A percentile compares a stretch with the other conserved stretches of the same genome.
These are phyloP conservation scores for Polypedilum pembai DNA, from an alignment of 1,140 invertebrate genomes.

Conservation along the genomic window DNA sequence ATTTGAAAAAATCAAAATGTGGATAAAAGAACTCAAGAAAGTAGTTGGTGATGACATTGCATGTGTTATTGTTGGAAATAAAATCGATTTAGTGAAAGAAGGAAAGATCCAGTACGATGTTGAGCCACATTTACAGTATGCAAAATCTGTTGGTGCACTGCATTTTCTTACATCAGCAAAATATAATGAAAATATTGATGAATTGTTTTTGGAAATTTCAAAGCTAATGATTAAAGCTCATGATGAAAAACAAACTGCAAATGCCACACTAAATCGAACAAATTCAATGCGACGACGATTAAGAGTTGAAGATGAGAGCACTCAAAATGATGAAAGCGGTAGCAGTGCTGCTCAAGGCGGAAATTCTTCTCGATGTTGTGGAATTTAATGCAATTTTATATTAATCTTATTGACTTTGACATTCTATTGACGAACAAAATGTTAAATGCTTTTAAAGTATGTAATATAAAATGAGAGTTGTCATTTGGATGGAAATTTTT, in stretches of 20 bases:
- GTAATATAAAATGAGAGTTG: no score
- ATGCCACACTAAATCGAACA: conserved; percentile 45
- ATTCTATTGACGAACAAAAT: no score
- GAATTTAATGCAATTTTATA: neutral
- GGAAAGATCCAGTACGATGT: conserved; percentile 74
- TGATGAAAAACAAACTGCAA: conserved; percentile 44
- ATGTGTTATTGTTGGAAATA: conserved; percentile 94
- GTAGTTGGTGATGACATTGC: conserved; percentile 91
- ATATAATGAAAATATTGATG: conserved; percentile 84
- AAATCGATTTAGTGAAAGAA: conserved; percentile 91
- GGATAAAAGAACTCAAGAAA: conserved; percentile 95
- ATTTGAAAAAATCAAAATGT: conserved; percentile 96
- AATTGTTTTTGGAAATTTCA: conserved; percentile 83
- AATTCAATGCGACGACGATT: conserved; percentile 42
- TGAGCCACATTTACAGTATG: conserved; percentile 66
- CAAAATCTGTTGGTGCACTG: conserved; percentile 83
- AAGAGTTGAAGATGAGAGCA: neutral
- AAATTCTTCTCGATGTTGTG: neutral
- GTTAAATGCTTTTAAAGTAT: no score
- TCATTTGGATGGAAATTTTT: no score
- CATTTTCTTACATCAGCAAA: conserved; percentile 96
- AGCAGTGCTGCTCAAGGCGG: neutral
- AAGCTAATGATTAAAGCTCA: conserved; percentile 56
- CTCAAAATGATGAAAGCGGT: conserved; percentile 12
- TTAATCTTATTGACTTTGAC: no score